Evolutionary conservation across 2,888 invertebrate genomes (phyloP), one percentile per base, ranked within the genome.

Genomic region (Scaptomyza tumidula): DNA sequence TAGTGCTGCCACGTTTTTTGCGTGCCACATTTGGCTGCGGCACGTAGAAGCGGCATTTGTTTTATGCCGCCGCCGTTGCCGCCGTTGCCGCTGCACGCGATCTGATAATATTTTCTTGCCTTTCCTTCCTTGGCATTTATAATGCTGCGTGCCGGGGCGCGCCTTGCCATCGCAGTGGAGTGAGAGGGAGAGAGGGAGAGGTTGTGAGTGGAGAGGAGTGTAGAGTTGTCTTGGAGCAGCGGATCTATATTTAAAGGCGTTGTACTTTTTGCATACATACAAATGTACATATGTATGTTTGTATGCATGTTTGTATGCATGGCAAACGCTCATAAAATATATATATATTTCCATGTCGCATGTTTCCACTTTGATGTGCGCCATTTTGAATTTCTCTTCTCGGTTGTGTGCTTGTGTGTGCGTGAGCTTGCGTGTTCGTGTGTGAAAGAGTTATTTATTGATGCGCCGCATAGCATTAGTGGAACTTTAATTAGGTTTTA

Each of bases 1-100:
- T 53, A 14, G 7, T 7, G 39, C 14, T 19, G 16, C 19, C 45
- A 24, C 39, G 39, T 7, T 39, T 37, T 35, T 80, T 82, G 86
- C 88, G 78, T 87, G 86, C 82, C 71, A 73, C 88, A 75, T 74
- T 77, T 75, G 70, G 66, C 71, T 60, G 75, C 45, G 72, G 67
- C 88, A 88, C 89, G 89, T 87, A 78, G 73, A 45, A 57, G 71
- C 84, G 76, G 79, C 85, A 77, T 80, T 86, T 86, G 78, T 71
- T 78, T 73, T 83, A 80, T 78, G 58, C 39, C 74, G 49, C 19
- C 35, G 49, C 49, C 27, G 27, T 3, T 3, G 27, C 6, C 6
- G 27, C 27, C 31, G 31, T 7, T 7, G 31, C 31, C 37, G 73
- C 41, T 86, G 83, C 90, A 90, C 85, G 90, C 90, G 82, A 90